Evolutionary conservation across 2,113 vertebrate genomes (phyloP).

Genomic region (Ifrita kowaldi): DNA sequence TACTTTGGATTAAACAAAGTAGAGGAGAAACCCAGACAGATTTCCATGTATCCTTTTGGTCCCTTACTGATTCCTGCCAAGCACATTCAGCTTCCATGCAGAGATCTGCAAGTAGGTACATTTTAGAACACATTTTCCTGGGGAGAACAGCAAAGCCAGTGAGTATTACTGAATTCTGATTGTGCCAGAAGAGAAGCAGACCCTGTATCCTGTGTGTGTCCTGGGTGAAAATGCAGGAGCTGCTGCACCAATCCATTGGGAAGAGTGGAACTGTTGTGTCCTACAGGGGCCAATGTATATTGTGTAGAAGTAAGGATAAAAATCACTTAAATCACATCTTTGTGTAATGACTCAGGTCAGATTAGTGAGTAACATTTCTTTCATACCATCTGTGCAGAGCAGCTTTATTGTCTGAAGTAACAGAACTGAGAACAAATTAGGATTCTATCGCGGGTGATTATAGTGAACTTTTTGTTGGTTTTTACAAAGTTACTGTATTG

Average conservation of each 20-base stretch:
- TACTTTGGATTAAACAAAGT: not conserved
- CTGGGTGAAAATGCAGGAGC: not conserved
- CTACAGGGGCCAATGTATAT: not conserved
- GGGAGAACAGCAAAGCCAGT: not conserved
- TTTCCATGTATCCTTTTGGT: not conserved
- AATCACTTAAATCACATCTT: not conserved
- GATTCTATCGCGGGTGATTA: not conserved
- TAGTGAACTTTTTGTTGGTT: not conserved
- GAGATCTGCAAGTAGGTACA: not conserved
- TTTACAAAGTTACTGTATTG: not conserved
- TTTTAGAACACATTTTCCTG: not conserved
- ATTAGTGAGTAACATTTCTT: not conserved
- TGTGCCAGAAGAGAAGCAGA: not conserved
- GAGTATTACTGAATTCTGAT: not conserved
- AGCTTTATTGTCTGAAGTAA: not conserved
- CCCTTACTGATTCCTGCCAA: not conserved
- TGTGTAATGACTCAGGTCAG: not conserved
- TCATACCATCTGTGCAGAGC: not conserved
- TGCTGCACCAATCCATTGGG: not conserved
- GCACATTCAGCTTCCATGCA: not conserved
- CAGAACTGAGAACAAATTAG: not conserved
- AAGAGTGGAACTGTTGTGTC: not conserved
- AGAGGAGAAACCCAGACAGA: not conserved
- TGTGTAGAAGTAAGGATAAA: not conserved
- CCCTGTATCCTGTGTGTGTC: fast-evolving